Evolutionary conservation across 64 coral and sea anemone genomes (phyloP), one percentile per base, ranked within the genome.

Genomic region (Actinia tenebrosa): DNA sequence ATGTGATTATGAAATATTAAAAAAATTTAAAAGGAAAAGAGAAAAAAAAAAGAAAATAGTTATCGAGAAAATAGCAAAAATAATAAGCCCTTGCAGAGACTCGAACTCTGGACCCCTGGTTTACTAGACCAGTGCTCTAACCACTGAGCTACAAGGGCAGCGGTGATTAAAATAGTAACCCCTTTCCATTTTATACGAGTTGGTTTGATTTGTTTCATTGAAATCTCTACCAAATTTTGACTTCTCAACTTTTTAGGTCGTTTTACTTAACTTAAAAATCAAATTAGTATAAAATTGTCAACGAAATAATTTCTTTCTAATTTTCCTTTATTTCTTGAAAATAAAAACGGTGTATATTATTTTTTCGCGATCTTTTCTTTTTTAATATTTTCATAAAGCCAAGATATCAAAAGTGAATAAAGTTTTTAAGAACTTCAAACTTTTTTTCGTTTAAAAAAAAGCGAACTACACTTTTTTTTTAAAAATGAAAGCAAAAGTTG

Each of bases 51-150:
- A 77, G 66, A 55, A 30, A 5, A 53, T 16, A 15, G 8, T 53
- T 53, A 45, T 7, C 80, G 80, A 62, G 26, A 25, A 89, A 19
- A 3, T 18, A 43, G 9, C 3, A 60, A 72, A 64, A 18, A 8
- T 10, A 27, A 37, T 1, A 1, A 89, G 88, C 88, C 88, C 64
- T 56, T 83, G 66, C 46, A 56, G 88, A 84, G 88, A 89, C 66
- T 89, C n/a, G 88, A 89, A 89, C 88, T 84, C 88, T 56, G 46
- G 88, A 89, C 82, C 88, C 80, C 81, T 89, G 88, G 82, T 89
- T 89, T 89, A 89, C 80, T 84, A 89, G 88, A 89, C 88, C 88
- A 89, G 88, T 84, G 88, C 88, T 89, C 88, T 89, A 84, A 89
- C 88, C 88, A 77, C 88, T 89, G 82, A 89, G 88, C 88, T 89